Conservation (phyloP, 2,113 vertebrate genomes). For the Fulica atra region DNA sequence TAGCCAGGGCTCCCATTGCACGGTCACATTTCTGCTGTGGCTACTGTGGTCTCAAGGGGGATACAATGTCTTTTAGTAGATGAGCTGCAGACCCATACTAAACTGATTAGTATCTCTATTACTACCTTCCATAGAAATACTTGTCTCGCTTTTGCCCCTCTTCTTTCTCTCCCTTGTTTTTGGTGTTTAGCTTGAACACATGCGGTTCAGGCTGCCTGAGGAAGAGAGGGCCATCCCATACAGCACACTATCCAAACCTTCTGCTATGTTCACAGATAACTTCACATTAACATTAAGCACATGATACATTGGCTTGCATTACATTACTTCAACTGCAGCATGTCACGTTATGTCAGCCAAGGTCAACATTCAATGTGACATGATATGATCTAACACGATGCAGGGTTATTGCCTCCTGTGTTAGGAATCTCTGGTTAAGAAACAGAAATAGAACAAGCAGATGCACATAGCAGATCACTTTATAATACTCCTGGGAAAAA, state of each 20-base stretch:
- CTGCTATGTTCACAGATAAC: conserved; percentile 3
- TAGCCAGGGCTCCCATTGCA: fast-evolving
- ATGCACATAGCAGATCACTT: conserved; percentile 26
- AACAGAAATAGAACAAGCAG: conserved; percentile 58
- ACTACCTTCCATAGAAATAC: neutral
- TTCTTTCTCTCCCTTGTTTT: neutral
- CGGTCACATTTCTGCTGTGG: fast-evolving
- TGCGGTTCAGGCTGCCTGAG: neutral
- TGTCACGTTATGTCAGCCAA: conserved; percentile 39
- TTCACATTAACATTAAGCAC: conserved; percentile 40
- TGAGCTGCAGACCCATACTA: neutral
- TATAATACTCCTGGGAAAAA: conserved; percentile 41
- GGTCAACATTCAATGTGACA: conserved; percentile 12
- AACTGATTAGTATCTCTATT: neutral
- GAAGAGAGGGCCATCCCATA: neutral
- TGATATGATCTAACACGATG: conserved; percentile 15
- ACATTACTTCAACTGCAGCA: conserved; percentile 9
- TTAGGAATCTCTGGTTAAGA: conserved; percentile 14
- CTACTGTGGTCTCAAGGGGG: neutral
- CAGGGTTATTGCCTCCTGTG: conserved; percentile 28
- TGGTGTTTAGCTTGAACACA: neutral
- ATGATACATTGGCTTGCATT: neutral
- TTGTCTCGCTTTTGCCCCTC: neutral
- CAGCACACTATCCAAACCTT: neutral
- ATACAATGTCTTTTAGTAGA: neutral